Evolutionary conservation across 2,113 vertebrate species (phyloP).

Genomic region (Sylvilagus bachmani): DNA sequence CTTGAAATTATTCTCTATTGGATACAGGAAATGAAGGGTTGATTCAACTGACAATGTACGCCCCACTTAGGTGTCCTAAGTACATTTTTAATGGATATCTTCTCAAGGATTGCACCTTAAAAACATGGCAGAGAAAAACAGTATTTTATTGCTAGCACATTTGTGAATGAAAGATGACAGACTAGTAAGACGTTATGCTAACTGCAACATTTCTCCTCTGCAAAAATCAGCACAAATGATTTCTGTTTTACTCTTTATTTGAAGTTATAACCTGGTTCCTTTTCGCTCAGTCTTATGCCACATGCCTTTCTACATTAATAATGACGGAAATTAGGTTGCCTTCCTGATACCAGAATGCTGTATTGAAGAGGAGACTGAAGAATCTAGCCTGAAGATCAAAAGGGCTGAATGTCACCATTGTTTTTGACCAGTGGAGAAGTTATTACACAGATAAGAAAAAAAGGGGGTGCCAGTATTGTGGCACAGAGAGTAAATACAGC

Average conservation of each 20-base stretch:
- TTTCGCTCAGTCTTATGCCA: constrained; percentile 30
- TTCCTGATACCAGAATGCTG: background rate
- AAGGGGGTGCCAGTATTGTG: background rate
- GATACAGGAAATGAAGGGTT: constrained; percentile 18
- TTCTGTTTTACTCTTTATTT: constrained; percentile 47
- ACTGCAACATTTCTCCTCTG: constrained; percentile 43
- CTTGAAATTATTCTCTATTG: constrained; percentile 38
- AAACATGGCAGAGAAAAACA: constrained; percentile 46
- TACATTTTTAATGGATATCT: constrained; percentile 24
- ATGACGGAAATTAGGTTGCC: background rate
- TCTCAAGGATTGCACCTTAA: constrained; percentile 40
- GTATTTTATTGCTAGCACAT: background rate
- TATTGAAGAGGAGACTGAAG: background rate
- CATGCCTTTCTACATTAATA: constrained; percentile 1
- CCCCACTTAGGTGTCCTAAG: background rate
- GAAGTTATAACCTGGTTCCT: constrained; percentile 21
- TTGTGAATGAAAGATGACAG: constrained; percentile 38
- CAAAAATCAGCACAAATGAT: background rate
- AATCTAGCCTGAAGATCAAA: background rate
- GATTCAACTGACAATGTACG: background rate
- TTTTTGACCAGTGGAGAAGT: constrained; percentile 7
- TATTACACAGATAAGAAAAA: constrained; percentile 37
- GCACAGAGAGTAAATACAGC: no score
- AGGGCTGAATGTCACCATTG: background rate
- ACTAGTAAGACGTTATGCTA: constrained; percentile 24